A percentile compares a stretch with the other conserved stretches of the same genome.
These are phyloP conservation scores for Lamellibrachia luymesi DNA, from an alignment of 1,140 invertebrate genomes.

Conservation along the genomic window DNA sequence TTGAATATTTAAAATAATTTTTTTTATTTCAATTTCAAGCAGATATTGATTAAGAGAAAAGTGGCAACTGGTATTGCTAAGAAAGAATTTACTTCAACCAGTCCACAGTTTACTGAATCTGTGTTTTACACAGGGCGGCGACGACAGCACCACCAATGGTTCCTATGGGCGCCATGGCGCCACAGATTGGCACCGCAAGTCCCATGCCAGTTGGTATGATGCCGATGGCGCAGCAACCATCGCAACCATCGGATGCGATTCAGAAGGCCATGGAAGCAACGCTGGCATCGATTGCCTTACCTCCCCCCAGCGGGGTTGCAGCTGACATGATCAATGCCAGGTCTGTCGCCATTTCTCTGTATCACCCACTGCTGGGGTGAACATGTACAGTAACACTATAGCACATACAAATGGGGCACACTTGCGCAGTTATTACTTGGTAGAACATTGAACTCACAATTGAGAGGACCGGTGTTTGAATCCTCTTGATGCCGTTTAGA, in stretches of 20 bases:
- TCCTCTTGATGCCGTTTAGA: too few relatives aligned
- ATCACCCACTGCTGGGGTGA: not conserved
- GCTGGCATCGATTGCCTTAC: conserved; percentile 62
- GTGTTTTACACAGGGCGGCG: not conserved
- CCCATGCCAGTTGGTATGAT: conserved; percentile 20
- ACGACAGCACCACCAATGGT: not conserved
- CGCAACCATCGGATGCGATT: conserved; percentile 66
- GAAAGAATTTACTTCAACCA: not conserved
- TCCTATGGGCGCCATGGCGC: not conserved
- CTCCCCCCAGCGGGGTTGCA: conserved; percentile 34
- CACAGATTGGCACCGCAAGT: not conserved
- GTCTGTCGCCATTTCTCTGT: not conserved
- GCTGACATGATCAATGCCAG: not conserved
- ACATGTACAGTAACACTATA: not conserved
- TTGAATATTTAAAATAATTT: not conserved
- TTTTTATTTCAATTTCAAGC: too few relatives aligned
- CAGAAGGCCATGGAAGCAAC: conserved; percentile 93
- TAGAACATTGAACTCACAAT: too few relatives aligned
- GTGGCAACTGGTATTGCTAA: not conserved
- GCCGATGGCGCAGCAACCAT: conserved; percentile 17
- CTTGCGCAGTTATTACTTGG: too few relatives aligned
- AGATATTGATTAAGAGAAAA: not conserved
- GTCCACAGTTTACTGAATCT: not conserved
- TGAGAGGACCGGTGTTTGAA: too few relatives aligned
- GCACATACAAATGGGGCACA: too few relatives aligned